Conservation (phyloP, 1,140 invertebrate genomes). For the Saccostrea echinata region DNA sequence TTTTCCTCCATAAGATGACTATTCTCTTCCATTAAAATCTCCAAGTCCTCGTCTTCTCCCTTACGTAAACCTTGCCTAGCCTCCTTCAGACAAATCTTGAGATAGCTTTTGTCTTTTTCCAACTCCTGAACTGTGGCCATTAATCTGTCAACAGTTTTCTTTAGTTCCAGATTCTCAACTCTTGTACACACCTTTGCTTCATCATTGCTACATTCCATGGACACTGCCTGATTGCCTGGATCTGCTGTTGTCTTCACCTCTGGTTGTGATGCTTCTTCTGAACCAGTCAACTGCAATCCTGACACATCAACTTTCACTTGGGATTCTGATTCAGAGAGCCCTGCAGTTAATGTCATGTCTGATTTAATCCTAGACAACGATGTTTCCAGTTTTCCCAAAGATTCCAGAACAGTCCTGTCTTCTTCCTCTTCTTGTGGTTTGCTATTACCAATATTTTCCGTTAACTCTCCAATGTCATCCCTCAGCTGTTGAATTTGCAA, state of each 20-base stretch:
- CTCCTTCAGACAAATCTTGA: slow-evolving; percentile 18
- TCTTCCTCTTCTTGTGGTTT: not conserved
- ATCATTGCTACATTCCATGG: not conserved
- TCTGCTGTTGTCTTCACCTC: not conserved
- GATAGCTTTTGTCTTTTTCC: slow-evolving; percentile 39
- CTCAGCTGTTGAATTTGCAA: slow-evolving; percentile 30
- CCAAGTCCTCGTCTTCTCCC: slow-evolving; percentile 40
- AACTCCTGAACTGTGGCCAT: slow-evolving; percentile 9
- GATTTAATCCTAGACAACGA: not conserved
- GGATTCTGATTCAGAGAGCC: not conserved
- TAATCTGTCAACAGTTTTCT: slow-evolving; percentile 39
- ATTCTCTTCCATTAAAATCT: slow-evolving; percentile 30
- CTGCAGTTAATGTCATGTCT: not conserved
- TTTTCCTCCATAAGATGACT: slow-evolving; percentile 36
- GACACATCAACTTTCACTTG: not conserved
- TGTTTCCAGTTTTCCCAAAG: not conserved
- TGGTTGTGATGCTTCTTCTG: not conserved
- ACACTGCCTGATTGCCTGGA: not conserved
- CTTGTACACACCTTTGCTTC: not conserved
- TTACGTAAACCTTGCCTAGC: not conserved
- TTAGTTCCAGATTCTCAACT: slow-evolving; percentile 39
- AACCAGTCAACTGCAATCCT: not conserved
- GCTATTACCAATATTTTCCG: not conserved
- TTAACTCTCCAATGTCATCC: slow-evolving; percentile 37
- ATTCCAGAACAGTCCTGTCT: not conserved